Conservation (phyloP, 2,797 vertebrate genomes). For the Notolepis coatsorum region DNA sequence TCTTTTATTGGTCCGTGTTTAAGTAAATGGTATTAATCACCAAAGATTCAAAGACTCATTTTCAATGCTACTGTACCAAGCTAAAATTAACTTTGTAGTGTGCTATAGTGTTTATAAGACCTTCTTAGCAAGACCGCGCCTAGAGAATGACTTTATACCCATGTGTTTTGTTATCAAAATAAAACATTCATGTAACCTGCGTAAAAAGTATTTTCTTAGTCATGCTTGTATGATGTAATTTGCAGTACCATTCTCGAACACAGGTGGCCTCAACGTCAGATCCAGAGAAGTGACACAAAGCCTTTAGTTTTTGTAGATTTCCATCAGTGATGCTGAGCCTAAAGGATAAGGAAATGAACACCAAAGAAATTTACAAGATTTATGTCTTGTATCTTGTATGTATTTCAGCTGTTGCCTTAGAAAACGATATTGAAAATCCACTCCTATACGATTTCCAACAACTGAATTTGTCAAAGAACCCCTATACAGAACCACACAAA, state of each 20-base stretch:
- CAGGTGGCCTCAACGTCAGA: not conserved
- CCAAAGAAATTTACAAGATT: no score
- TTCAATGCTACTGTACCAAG: conserved; percentile 9
- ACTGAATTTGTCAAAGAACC: no score
- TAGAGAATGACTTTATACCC: conserved; percentile 23
- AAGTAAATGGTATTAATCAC: conserved; percentile 10
- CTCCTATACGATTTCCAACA: no score
- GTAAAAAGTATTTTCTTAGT: not conserved
- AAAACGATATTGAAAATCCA: no score
- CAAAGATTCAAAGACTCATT: conserved; percentile 14
- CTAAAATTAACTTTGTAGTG: conserved; percentile 33
- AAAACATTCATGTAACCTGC: conserved; percentile 25
- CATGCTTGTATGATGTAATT: not conserved
- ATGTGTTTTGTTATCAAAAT: conserved; percentile 32
- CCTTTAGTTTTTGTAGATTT: no score
- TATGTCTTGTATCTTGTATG: no score
- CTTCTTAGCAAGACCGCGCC: not conserved
- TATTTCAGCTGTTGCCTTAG: not conserved
- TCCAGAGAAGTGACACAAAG: no score
- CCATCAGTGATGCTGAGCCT: no score
- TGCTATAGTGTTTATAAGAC: conserved; percentile 31
- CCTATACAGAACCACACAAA: not conserved
- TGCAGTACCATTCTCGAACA: not conserved
- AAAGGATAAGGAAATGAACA: no score
- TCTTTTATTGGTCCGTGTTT: conserved; percentile 13